phyloP scores from a whole-genome alignment of 2,113 vertebrate species.

The Hystrix brachyura region DNA sequence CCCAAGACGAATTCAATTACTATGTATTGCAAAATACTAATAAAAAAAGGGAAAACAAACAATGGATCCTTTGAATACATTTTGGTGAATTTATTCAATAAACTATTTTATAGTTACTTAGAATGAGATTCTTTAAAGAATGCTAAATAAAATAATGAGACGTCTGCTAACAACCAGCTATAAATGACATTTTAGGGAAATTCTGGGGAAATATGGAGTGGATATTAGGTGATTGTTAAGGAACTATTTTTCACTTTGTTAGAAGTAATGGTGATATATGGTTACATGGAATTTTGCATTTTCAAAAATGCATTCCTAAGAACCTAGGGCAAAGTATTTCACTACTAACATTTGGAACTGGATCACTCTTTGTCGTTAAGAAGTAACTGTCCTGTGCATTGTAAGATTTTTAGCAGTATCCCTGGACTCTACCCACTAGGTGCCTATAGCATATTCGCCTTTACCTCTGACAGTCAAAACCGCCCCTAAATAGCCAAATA shows the following conservation, averaged over 20 bases:
- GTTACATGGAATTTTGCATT: neutral
- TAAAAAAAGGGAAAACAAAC: neutral
- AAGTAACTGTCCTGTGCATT: neutral
- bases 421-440: neutral
- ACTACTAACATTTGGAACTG: neutral
- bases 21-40: neutral
- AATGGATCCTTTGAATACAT: constrained; percentile 6
- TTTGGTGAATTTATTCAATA: neutral
- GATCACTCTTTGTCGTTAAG: neutral
- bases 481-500: neutral
- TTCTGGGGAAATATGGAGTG: neutral
- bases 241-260: neutral
- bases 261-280: neutral
- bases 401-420: neutral
- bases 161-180: neutral
- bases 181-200: neutral
- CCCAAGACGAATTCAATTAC: neutral
- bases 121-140: neutral
- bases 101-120: neutral
- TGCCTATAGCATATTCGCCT: neutral
- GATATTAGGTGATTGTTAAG: neutral
- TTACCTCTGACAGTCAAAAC: neutral
- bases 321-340: neutral
- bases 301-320: neutral
- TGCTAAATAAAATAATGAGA: constrained; percentile 40